Conservation (phyloP, 2,113 vertebrate species). For the Cyprinus carpio region DNA sequence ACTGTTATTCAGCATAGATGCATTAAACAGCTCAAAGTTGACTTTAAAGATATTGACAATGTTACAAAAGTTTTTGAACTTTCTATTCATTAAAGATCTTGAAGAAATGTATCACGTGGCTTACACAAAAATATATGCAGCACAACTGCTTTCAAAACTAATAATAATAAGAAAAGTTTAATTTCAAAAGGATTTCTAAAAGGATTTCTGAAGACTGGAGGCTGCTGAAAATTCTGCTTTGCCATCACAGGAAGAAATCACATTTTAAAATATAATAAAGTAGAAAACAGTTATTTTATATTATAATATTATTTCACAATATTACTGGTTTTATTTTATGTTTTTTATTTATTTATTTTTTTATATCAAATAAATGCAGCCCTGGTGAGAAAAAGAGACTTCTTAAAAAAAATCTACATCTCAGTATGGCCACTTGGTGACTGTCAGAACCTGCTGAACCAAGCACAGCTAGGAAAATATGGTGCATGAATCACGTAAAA, state of each 20-base stretch:
- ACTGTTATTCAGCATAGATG: neutral
- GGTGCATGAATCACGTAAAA: constrained; percentile 9
- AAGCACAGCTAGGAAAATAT: constrained; percentile 2
- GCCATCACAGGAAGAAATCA: neutral
- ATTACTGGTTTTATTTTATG: neutral
- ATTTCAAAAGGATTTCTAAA: too few species aligned
- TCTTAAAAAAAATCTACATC: neutral
- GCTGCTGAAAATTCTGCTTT: too few species aligned
- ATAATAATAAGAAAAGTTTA: neutral
- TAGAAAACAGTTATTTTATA: neutral
- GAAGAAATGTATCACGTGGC: neutral
- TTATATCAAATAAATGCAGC: neutral
- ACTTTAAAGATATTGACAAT: neutral
- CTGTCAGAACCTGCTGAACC: neutral
- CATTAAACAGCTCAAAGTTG: neutral
- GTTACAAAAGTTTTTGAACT: neutral
- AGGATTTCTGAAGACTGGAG: neutral
- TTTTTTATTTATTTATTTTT: too few species aligned
- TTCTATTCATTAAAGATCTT: neutral
- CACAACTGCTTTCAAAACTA: neutral
- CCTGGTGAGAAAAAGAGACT: neutral
- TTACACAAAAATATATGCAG: neutral
- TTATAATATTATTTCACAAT: neutral
- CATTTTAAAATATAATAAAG: neutral
- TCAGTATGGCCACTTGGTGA: neutral